Evolutionary conservation across 2,113 vertebrate species (phyloP).

Genomic region (Myotis brandtii): DNA sequence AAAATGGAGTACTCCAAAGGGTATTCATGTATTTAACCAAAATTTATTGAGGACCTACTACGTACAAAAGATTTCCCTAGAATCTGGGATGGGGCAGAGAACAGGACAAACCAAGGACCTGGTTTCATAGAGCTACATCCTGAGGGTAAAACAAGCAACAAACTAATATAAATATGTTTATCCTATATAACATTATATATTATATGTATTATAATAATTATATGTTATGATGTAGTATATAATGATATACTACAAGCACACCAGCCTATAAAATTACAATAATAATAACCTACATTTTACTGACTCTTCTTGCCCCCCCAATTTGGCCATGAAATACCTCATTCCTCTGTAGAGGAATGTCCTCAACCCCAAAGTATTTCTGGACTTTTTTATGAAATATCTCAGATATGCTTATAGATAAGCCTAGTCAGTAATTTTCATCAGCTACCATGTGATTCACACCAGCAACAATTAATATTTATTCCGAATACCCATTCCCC

Average conservation of each 20-base stretch:
- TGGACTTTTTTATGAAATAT: not conserved
- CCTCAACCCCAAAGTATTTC: not conserved
- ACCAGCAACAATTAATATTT: not conserved
- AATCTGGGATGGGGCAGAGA: not conserved
- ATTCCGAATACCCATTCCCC: not conserved
- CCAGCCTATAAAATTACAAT: not conserved
- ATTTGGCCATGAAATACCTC: not conserved
- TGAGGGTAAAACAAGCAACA: not conserved
- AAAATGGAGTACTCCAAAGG: conserved; percentile 21
- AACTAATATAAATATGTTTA: not conserved
- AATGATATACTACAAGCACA: not conserved
- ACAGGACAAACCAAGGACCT: not conserved
- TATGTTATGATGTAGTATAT: not conserved
- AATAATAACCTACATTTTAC: not conserved
- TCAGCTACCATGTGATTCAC: not conserved
- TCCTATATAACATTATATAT: not conserved
- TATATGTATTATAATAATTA: not conserved
- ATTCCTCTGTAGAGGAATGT: not conserved
- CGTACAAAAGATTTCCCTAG: not conserved
- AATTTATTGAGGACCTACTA: conserved; percentile 25
- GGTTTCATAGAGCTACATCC: not conserved
- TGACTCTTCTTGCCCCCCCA: not conserved
- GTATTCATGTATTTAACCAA: not conserved
- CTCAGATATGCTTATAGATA: not conserved
- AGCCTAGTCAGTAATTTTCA: not conserved